Percentiles rank a stretch among this genome's conserved stretches.
Evolutionary conservation across 1,140 invertebrate genomes (phyloP).

Genomic region (Alviniconcha marisindica): DNA sequence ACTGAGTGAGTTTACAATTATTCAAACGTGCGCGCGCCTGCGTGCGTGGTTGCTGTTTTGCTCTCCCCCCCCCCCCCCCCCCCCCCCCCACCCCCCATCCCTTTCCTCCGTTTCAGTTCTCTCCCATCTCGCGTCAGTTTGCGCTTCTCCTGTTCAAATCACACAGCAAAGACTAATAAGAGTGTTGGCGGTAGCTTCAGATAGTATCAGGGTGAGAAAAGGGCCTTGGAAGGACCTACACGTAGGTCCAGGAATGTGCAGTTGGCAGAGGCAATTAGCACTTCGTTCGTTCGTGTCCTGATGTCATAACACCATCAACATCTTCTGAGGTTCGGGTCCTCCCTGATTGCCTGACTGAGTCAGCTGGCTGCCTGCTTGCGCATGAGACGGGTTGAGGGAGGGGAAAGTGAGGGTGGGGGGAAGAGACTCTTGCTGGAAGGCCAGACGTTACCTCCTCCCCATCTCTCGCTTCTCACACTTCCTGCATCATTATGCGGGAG

Average conservation of each 20-base stretch:
- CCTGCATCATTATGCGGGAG: neutral
- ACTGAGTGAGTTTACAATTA: too few relatives aligned
- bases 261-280: neutral
- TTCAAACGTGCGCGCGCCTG: too few relatives aligned
- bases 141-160: neutral
- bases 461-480: neutral
- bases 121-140: neutral
- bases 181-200: neutral
- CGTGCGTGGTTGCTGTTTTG: too few relatives aligned
- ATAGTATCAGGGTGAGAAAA: neutral
- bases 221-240: neutral
- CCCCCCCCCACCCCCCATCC: too few relatives aligned
- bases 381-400: too few relatives aligned
- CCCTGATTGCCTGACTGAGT: too few relatives aligned
- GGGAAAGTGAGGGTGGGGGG: too few relatives aligned
- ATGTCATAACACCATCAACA: neutral
- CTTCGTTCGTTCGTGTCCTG: neutral
- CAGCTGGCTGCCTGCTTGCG: too few relatives aligned
- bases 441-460: neutral
- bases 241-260: too few relatives aligned
- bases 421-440: neutral
- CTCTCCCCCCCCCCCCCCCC: neutral
- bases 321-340: too few relatives aligned
- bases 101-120: neutral
- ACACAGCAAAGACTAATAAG: neutral